phyloP scores from a whole-genome alignment of 2,888 invertebrate genomes.

The Pollenia labialis region DNA sequence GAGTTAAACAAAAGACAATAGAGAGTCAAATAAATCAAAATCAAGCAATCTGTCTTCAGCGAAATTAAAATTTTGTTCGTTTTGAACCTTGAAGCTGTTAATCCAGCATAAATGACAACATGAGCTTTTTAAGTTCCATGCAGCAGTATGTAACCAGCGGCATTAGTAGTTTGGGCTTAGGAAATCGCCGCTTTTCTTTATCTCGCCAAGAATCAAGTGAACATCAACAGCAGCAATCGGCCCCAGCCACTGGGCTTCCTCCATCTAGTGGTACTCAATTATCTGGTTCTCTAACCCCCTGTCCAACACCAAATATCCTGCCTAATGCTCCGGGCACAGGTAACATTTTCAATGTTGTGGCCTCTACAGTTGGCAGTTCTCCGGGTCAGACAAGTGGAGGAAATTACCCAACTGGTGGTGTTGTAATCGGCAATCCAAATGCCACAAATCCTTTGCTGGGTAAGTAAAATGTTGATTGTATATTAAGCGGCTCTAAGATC shows the following conservation, averaged over 20 bases:
- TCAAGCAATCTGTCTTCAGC: neutral
- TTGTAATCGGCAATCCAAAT: slow-evolving; percentile 81
- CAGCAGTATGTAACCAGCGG: slow-evolving; percentile 94
- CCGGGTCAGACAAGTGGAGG: slow-evolving; percentile 36
- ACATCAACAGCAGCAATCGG: slow-evolving; percentile 72
- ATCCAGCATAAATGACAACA: slow-evolving; percentile 82
- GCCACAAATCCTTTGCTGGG: slow-evolving; percentile 81
- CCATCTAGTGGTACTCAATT: slow-evolving; percentile 54
- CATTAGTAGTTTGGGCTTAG: slow-evolving; percentile 91
- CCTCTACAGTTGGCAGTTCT: slow-evolving; percentile 43
- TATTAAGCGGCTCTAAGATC: neutral
- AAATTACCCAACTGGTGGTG: slow-evolving; percentile 77
- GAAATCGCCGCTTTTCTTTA: slow-evolving; percentile 90
- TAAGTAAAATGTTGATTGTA: slow-evolving; percentile 74
- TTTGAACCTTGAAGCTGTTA: neutral
- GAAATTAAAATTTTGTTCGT: neutral
- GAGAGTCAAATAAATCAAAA: slow-evolving; percentile 2
- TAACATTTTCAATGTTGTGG: slow-evolving; percentile 64
- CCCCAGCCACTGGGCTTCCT: slow-evolving; percentile 54
- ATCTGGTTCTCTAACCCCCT: slow-evolving; percentile 41
- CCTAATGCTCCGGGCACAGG: slow-evolving; percentile 39
- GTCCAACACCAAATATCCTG: slow-evolving; percentile 59
- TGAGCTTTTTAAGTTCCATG: slow-evolving; percentile 94
- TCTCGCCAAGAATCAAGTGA: slow-evolving; percentile 88
- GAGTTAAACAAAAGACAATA: slow-evolving; percentile 16